Evolutionary conservation across 2,888 invertebrate genomes (phyloP), one percentile per base, ranked within the genome.

Genomic region (Dasypogon diadema): DNA sequence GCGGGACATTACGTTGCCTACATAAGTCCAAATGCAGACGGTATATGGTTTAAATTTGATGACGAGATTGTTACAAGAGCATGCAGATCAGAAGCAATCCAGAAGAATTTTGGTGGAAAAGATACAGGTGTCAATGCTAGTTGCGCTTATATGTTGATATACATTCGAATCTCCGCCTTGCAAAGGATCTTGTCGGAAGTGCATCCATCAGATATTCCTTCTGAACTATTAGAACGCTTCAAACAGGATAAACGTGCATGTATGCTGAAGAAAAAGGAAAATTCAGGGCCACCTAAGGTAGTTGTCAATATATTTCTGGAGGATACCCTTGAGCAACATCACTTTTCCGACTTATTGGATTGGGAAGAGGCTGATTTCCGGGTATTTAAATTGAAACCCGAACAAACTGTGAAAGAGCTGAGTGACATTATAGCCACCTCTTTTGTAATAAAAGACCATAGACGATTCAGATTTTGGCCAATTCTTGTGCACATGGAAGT

Each of bases 81-180:
- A 88, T 93, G 96, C 68, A 96, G 96, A 85, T 92, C 93, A 83
- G 99, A 99, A 86, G 99, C 99, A 30, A 96, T 99, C 79, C 96
- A 98, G 84, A 93, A 97, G 86, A 99, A 99, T 87, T 99, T 95
- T 85, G 99, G 99, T 63, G 99, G 99, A 1, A 96, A 97, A 85
- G 98, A 98, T 83, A 93, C 94, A 82, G 94, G 95, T 83, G 92
- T 94, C 89, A 92, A 93, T 79, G 90, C 95, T 87, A 98, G 98
- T 82, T 99, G 98, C 85, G 99, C 99, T 14, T 99, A 99, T 89
- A 99, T 99, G 99, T 91, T 99, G 88, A 99, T 99, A 70, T 99
- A 99, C 86, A 98, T 99, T 83, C 91, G 98, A 80, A 94, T 97
- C 87, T 93, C 94, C 48, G 93, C 93, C 84, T 87, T 96, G 82